These are phyloP conservation scores for Sitta carolinensis DNA, from an alignment of 2,797 vertebrate genomes.

Conservation along the genomic window DNA sequence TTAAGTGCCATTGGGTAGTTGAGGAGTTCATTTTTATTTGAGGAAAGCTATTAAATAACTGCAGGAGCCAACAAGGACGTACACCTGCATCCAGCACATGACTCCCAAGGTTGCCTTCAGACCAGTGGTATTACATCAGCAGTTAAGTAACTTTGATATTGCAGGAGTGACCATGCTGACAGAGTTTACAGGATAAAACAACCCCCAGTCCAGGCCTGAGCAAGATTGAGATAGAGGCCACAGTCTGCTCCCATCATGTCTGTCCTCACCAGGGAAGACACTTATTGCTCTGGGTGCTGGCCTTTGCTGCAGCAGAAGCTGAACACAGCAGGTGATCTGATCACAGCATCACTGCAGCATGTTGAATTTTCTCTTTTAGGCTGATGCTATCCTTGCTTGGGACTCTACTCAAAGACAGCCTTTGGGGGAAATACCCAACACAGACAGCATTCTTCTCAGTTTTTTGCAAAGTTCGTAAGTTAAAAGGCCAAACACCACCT, in stretches of 20 bases:
- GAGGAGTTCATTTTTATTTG: background rate
- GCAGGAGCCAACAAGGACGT: accelerated
- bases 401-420: background rate
- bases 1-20: background rate
- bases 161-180: background rate
- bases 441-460: background rate
- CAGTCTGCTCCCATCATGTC: background rate
- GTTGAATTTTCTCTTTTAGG: background rate
- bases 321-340: background rate
- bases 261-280: background rate
- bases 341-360: background rate
- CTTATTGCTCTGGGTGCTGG: background rate
- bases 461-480: background rate
- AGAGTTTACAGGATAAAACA: background rate
- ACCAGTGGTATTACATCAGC: background rate
- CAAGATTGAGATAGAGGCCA: background rate
- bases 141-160: background rate
- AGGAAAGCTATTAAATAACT: background rate
- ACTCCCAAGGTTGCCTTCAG: background rate
- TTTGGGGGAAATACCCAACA: accelerated
- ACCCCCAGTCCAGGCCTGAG: background rate
- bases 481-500: background rate
- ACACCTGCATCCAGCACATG: background rate
- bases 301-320: background rate
- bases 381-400: background rate